Conservation (phyloP, 1,140 invertebrate species). For the Cotesia glomerata region DNA sequence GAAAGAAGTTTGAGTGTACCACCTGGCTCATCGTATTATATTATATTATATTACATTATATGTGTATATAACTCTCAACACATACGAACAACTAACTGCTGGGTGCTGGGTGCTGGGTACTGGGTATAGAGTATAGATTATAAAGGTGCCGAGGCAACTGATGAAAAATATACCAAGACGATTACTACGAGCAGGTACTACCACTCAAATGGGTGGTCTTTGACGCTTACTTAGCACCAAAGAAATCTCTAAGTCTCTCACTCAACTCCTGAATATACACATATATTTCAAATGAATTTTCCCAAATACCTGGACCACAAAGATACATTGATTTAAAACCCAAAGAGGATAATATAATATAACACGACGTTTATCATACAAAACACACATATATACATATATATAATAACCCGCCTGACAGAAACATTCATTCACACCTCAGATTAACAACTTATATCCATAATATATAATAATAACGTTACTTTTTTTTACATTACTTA, state of each 20-base stretch:
- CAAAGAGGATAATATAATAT: no score
- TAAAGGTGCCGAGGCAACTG: neutral
- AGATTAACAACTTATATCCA: neutral
- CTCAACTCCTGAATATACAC: neutral
- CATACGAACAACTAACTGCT: no score
- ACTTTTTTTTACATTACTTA: no score
- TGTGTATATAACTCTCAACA: no score
- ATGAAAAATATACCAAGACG: conserved; percentile 4
- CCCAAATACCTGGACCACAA: neutral
- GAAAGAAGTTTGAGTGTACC: neutral
- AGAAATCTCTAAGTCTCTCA: neutral
- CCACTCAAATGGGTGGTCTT: conserved; percentile 19
- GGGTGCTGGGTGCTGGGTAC: no score
- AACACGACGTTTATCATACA: no score
- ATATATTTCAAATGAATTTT: neutral
- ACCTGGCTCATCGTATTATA: conserved; percentile 6
- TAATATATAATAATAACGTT: no score
- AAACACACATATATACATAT: no score
- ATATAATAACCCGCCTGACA: neutral
- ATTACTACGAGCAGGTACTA: neutral
- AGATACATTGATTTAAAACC: neutral
- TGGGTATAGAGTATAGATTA: neutral
- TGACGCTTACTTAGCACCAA: neutral
- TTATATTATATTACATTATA: neutral
- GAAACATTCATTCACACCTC: conserved; percentile 18